A percentile compares a stretch with the other conserved stretches of the same genome.
Evolutionary conservation across 2,797 vertebrate genomes (phyloP).

Genomic region (Arnoldichthys spilopterus): DNA sequence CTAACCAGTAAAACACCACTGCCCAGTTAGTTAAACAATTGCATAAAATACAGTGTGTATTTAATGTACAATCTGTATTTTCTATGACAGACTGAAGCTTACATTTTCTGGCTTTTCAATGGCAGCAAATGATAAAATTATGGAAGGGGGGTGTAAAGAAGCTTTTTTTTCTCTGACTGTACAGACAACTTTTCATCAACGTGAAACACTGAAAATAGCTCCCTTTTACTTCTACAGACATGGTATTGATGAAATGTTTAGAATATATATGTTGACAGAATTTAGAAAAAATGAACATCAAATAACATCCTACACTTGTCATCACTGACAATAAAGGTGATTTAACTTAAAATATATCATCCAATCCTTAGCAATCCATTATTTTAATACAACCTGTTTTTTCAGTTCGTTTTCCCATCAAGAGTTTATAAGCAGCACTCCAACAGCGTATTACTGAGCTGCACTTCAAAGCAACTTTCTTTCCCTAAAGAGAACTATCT

Average conservation of each 20-base stretch:
- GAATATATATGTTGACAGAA: no score
- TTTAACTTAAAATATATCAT: not conserved
- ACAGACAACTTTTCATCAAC: no score
- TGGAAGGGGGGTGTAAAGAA: no score
- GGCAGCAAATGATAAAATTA: not conserved
- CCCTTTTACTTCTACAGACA: no score
- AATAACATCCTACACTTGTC: not conserved
- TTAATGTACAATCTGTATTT: not conserved
- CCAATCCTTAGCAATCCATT: slow-evolving; percentile 22
- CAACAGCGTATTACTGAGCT: slow-evolving; percentile 31
- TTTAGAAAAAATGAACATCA: not conserved
- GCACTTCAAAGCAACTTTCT: slow-evolving; percentile 31
- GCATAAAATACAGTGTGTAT: no score
- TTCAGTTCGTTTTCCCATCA: slow-evolving; percentile 40
- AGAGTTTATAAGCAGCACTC: slow-evolving; percentile 24
- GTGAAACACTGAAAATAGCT: no score
- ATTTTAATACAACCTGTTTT: slow-evolving; percentile 33
- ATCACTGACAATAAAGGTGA: not conserved
- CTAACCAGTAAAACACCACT: no score
- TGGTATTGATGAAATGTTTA: no score
- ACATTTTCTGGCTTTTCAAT: not conserved
- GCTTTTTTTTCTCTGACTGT: no score
- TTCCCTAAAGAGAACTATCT: slow-evolving; percentile 21
- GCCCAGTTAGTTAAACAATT: no score
- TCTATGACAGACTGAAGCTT: not conserved